Base-by-base conservation (phyloP, 2,888 invertebrate genomes). In the Chrysolina oricalcia region DNA sequence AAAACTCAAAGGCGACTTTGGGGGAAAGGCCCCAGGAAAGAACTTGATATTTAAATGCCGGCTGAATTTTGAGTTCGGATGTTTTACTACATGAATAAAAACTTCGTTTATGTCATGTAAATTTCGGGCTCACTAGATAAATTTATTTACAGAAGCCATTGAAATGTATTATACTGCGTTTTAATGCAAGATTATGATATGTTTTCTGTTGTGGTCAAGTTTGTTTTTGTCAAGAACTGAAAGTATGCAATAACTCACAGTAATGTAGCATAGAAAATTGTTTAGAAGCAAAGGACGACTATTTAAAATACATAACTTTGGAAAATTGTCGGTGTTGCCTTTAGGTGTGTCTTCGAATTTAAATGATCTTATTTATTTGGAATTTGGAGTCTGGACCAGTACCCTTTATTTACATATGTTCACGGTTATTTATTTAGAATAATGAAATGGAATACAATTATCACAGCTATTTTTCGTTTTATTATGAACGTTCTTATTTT, bases 71-170 rank as follows among this genome's bases (percentile, higher is more conserved):
- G 74, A 76, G 41, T 76, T 43, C 40, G 35, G 65, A 68, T 67
- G 63, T 67, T 75, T 73, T 73, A 72, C 74, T 70, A 75, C 74
- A 73, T 73, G 78, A 74, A 78, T 78, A 78, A 76, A 75, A 78
- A 73, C 69, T 74, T 74, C 56, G 71, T 74, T 76, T 75, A 78
- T 75, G 78, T 66, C 73, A 78, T 76, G 78, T 78, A 76, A 74
- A 76, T 74, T 76, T 75, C 41, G 17, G 74, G 63, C 74, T 74
- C 56, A 63, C 72, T 65, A 65, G 76, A 74, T 73, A 71, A 74
- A 76, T 73, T 76, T 67, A 71, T 78, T 75, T 76, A 78, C 74
- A 76, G 64, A 63, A 72, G 74, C 67, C 71, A 73, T 73, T 74
- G 76, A 76, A 74, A 76, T 74, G 48, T 71, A 73, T 78, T 67